Evolutionary conservation across 2,113 vertebrate species (phyloP).

Genomic region (Globicephala melas): DNA sequence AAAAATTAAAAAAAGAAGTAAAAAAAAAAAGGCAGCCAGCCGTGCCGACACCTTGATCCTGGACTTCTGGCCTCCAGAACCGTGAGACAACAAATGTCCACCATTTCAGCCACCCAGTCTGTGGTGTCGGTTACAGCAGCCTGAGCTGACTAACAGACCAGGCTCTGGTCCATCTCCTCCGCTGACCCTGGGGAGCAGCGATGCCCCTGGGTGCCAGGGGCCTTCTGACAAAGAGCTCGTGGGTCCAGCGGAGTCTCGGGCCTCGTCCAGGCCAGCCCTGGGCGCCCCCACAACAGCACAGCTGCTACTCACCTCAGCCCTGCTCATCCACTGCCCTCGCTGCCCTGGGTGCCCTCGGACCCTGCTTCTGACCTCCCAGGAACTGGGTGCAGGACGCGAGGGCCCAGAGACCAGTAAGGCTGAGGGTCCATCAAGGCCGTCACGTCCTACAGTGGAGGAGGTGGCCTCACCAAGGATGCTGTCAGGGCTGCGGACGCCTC

Average conservation of each 20-base stretch:
- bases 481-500: background rate
- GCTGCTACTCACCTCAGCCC: too few species aligned
- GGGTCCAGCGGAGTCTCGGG: rapidly evolving
- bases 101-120: rapidly evolving
- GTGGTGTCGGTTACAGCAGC: background rate
- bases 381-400: background rate
- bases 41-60: rapidly evolving
- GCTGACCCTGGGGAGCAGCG: background rate
- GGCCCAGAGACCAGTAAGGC: background rate
- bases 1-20: too few species aligned
- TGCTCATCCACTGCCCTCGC: rapidly evolving
- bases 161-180: background rate
- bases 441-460: background rate
- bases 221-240: background rate
- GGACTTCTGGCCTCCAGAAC: background rate
- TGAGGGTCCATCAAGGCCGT: rapidly evolving
- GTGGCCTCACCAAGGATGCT: background rate
- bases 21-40: background rate
- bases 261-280: background rate
- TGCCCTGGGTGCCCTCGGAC: background rate
- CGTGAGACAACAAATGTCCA: rapidly evolving
- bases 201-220: rapidly evolving
- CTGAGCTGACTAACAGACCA: rapidly evolving
- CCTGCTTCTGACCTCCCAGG: background rate
- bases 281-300: too few species aligned